These are phyloP conservation scores for Astreopora myriophthalma DNA, from an alignment of 64 coral and sea anemone species.

Conservation along the genomic window DNA sequence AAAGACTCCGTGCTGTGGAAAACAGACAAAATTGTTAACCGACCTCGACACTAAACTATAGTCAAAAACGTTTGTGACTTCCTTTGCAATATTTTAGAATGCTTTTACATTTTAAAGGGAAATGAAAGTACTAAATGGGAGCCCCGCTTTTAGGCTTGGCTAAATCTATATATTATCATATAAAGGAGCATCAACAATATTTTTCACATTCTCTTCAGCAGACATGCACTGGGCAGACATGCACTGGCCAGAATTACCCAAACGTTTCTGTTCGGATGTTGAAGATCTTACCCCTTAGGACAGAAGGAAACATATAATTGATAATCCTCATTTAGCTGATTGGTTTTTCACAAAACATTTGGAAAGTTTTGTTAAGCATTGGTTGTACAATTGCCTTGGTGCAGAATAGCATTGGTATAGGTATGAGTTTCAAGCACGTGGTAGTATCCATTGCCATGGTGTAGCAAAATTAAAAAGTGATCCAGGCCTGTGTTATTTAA, in stretches of 20 bases:
- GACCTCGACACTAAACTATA: too few relatives aligned
- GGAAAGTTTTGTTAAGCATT: conserved; percentile 33
- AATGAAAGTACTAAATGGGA: too few relatives aligned
- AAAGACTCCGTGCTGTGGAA: too few relatives aligned
- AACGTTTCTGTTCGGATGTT: neutral
- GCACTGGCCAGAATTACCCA: conserved; percentile 28
- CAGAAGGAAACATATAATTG: conserved; percentile 42
- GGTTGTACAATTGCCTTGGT: conserved; percentile 20
- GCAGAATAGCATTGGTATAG: conserved; percentile 28
- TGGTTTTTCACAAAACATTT: conserved; percentile 52
- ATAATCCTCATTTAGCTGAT: neutral
- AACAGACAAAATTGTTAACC: too few relatives aligned
- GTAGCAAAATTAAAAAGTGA: conserved; percentile 44
- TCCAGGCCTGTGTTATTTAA: conserved; percentile 23
- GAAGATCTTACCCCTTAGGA: neutral
- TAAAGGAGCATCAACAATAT: conserved; percentile 8
- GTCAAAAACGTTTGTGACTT: too few relatives aligned
- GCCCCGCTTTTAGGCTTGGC: too few relatives aligned
- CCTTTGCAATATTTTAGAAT: too few relatives aligned
- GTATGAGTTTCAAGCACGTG: neutral
- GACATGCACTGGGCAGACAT: conserved; percentile 37
- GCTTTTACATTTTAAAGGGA: too few relatives aligned
- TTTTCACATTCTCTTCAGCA: conserved; percentile 1
- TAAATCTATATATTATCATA: neutral
- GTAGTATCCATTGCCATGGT: conserved; percentile 42